These are phyloP conservation scores for Diabrotica undecimpunctata DNA, from an alignment of 1,140 invertebrate genomes.

Conservation along the genomic window DNA sequence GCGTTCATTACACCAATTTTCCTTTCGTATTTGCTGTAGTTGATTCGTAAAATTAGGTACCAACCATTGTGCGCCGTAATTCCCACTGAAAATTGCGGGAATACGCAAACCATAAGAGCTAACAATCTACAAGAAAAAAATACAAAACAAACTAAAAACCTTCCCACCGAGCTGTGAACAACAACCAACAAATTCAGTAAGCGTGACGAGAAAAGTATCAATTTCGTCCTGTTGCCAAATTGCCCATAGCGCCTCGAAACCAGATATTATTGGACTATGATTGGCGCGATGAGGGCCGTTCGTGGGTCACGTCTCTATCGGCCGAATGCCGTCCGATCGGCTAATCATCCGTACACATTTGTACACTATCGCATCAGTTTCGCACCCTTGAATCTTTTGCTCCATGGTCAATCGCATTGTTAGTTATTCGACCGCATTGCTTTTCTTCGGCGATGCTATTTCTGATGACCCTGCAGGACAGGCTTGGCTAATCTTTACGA, in stretches of 20 bases:
- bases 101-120: neutral
- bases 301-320: constrained; percentile 13
- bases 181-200: neutral
- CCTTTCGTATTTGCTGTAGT: too few relatives aligned
- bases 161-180: neutral
- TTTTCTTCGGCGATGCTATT: neutral
- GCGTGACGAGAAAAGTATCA: neutral
- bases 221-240: constrained; percentile 12
- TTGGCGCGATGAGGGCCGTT: constrained; percentile 12
- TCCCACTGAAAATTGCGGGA: neutral
- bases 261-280: constrained; percentile 6
- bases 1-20: too few relatives aligned
- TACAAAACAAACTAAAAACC: neutral
- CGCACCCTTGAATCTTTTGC: constrained; percentile 18
- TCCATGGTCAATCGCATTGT: constrained; percentile 11
- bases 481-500: too few relatives aligned
- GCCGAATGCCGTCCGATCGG: neutral
- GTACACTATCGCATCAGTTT: constrained; percentile 11
- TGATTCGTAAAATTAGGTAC: too few relatives aligned
- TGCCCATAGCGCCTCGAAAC: constrained; percentile 9
- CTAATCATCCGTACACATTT: constrained; percentile 17
- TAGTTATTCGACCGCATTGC: constrained; percentile 9
- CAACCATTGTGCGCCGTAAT: neutral
- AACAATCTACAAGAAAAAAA: neutral
- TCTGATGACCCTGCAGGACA: neutral